phyloP scores from a whole-genome alignment of 2,888 invertebrate species.

The Drosophila suboccidentalis region DNA sequence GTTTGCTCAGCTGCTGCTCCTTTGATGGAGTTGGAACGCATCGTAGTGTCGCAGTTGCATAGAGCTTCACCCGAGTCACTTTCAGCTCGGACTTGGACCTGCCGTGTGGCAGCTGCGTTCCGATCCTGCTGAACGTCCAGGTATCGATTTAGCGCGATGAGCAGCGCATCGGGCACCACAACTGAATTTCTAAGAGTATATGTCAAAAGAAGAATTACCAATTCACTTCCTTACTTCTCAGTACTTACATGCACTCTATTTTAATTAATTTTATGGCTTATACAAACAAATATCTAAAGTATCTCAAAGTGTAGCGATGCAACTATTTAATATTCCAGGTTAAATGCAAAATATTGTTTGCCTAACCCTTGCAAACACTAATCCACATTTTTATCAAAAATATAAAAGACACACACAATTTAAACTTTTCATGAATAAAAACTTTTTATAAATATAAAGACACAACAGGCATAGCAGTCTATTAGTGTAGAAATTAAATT shows the following conservation, averaged over 20 bases:
- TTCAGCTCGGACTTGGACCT: background rate
- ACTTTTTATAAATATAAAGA: background rate
- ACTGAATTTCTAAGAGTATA: constrained; percentile 31
- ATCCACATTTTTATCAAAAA: constrained; percentile 47
- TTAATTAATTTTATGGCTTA: constrained; percentile 1
- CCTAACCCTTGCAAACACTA: constrained; percentile 17
- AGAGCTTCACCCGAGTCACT: background rate
- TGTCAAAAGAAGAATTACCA: background rate
- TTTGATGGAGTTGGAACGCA: constrained; percentile 6
- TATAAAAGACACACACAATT: background rate
- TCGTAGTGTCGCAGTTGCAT: background rate
- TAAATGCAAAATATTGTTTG: constrained; percentile 34
- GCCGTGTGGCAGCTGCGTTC: background rate
- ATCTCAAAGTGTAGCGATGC: background rate
- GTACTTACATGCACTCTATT: constrained; percentile 48
- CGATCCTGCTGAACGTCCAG: constrained; percentile 20
- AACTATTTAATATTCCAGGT: background rate
- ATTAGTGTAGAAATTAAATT: background rate
- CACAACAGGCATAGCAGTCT: constrained; percentile 16
- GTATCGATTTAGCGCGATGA: constrained; percentile 29
- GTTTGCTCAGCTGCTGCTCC: background rate
- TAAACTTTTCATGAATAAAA: background rate
- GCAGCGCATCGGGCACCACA: constrained; percentile 45
- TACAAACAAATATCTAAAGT: background rate
- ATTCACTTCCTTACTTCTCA: background rate